Evolutionary conservation across 2,888 invertebrate species (phyloP).

Genomic region (Macrophya annulata): DNA sequence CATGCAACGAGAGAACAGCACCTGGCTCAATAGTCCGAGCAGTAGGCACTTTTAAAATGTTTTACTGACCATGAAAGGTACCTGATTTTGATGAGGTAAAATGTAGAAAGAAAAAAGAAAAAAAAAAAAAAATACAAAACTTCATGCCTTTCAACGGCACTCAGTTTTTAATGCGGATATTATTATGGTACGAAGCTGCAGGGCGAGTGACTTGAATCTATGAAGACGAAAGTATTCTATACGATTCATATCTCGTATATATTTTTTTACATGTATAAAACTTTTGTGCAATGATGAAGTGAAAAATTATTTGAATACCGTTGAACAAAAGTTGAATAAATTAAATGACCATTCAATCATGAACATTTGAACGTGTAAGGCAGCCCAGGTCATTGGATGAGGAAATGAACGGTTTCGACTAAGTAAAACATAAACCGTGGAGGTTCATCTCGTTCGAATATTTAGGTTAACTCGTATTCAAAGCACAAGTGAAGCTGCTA

Average conservation of each 20-base stretch:
- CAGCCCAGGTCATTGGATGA: background rate
- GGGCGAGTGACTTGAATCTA: background rate
- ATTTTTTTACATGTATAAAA: background rate
- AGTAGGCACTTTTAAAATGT: background rate
- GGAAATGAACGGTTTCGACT: background rate
- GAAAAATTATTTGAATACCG: background rate
- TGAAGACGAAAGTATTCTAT: conserved; percentile 16
- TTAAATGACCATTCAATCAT: background rate
- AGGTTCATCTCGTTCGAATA: conserved; percentile 40
- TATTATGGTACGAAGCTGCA: background rate
- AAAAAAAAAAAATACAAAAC: background rate
- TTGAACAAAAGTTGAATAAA: background rate
- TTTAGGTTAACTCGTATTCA: conserved; percentile 31
- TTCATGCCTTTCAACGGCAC: conserved; percentile 12
- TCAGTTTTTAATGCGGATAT: conserved; percentile 17
- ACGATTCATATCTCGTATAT: background rate
- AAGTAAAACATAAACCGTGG: background rate
- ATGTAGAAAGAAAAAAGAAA: too few relatives aligned
- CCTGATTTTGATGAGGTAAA: conserved; percentile 13
- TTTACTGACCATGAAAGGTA: background rate
- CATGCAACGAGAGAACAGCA: background rate
- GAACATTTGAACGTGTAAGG: background rate
- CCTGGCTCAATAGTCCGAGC: background rate
- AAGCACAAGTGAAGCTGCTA: conserved; percentile 41
- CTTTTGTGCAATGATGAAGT: background rate